Evolutionary conservation across 1,140 invertebrate species (phyloP).

Genomic region (Dendrolimus punctatus): DNA sequence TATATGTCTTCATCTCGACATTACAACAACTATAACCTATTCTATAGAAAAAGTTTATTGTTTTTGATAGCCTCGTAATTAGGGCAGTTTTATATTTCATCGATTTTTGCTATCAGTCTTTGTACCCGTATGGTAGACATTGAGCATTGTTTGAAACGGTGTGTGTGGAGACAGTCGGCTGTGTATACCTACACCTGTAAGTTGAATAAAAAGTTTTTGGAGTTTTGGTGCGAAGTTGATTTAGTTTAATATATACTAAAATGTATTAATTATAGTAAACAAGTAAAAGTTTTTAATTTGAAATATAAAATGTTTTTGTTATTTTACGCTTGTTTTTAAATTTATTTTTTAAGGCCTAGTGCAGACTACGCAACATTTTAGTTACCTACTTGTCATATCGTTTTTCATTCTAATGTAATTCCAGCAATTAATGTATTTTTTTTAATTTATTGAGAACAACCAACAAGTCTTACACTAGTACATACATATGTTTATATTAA

Average conservation of each 20-base stretch:
- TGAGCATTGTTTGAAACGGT: slow-evolving; percentile 19
- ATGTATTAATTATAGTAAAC: background rate
- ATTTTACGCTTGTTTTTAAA: too few relatives aligned
- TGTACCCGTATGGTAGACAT: slow-evolving; percentile 14
- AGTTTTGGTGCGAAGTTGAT: background rate
- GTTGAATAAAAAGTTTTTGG: background rate
- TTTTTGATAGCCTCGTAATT: slow-evolving; percentile 12
- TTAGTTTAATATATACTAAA: background rate
- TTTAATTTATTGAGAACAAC: too few relatives aligned
- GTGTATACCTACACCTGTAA: slow-evolving; percentile 5
- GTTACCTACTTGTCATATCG: too few relatives aligned
- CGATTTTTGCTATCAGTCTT: slow-evolving; percentile 25
- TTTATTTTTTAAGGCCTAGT: too few relatives aligned
- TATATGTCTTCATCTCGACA: slow-evolving; percentile 7
- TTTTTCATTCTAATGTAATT: too few relatives aligned
- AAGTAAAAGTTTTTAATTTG: too few relatives aligned
- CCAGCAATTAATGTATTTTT: too few relatives aligned
- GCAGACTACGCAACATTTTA: too few relatives aligned
- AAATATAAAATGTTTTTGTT: too few relatives aligned
- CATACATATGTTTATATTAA: too few relatives aligned
- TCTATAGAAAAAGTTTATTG: slow-evolving; percentile 1
- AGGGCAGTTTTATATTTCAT: slow-evolving; percentile 21
- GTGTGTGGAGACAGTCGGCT: slow-evolving; percentile 19
- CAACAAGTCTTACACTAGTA: too few relatives aligned
- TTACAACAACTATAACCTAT: too few relatives aligned